phyloP scores from a whole-genome alignment of 2,113 vertebrate species.

The Pyxicephalus adspersus region DNA sequence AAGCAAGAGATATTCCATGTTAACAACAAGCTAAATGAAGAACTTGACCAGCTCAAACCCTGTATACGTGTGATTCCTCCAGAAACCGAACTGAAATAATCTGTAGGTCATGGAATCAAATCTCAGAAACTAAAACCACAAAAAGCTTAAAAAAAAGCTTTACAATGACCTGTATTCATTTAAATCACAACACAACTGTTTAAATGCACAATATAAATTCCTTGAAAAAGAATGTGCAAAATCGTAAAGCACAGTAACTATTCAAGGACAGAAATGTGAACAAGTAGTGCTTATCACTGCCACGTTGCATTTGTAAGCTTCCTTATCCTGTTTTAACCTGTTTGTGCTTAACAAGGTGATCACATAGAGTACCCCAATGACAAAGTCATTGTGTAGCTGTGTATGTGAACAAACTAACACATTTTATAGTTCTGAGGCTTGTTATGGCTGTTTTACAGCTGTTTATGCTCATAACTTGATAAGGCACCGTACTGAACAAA shows the following conservation, averaged over 20 bases:
- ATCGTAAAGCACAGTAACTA: not conserved
- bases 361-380: not conserved
- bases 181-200: not conserved
- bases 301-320: not conserved
- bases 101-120: not conserved
- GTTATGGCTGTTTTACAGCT: constrained; percentile 8
- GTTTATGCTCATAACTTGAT: constrained; percentile 15
- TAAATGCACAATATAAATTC: not conserved
- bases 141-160: not conserved
- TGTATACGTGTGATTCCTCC: constrained; percentile 7
- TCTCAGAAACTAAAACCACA: too few species aligned
- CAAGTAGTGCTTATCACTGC: constrained; percentile 2
- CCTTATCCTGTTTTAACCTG: not conserved
- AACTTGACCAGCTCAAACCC: not conserved
- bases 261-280: not conserved
- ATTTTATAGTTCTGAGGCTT: constrained; percentile 1
- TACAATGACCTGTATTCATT: not conserved
- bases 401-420: not conserved
- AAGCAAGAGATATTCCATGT: constrained; percentile 24
- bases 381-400: not conserved
- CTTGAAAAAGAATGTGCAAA: not conserved
- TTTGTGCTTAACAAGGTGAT: not conserved
- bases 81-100: constrained; percentile 25
- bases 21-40: constrained; percentile 39
- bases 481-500: not conserved